Base-by-base conservation (phyloP, 2,113 vertebrate genomes). In the zebrafish (Danio rerio) region DNA sequence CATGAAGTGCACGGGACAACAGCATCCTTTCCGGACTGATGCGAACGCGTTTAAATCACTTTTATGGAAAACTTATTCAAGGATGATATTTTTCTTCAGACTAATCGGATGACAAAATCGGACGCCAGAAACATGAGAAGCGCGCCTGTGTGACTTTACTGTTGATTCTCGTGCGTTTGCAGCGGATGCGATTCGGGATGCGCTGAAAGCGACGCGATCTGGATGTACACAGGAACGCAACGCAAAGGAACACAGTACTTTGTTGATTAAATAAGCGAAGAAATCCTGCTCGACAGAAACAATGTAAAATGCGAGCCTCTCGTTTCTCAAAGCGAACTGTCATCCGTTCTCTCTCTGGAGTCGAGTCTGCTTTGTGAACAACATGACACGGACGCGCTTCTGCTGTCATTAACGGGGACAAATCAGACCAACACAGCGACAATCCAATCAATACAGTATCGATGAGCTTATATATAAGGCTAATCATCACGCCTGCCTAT, bases 371-470 rank as follows among this genome's bases (percentile, higher is more conserved):
- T 50, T 50, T 47, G 7, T 83, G 62, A 45, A 83, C 86, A 77
- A 63, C 90, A 90, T 89, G 88, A 86, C 85, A 88, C 86, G 89
- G 91, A 91, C 89, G 92, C 87, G 88, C 92, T 88, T 92, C 85
- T 82, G 80, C 90, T 89, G 92, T 92, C 91, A 86, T 87, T 91
- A 93, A 92, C 82, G 83, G 7, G 84, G 79, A 91, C 92, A 94
- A 93, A 93, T 94, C 94, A 90, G 90, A 91, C 89, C 91, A 94
- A 92, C 81, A 74, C 82, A 90, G 89, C 66, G 90, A 84, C 74
- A 90, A 90, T 88, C 83, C 56, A 86, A 94, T 97, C 95, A 89
- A 95, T 96, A 94, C 69, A 74, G 81, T 90, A 95, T 95, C 89
- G 92, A 92, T 92, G 91, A 91, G 89, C 90, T 90, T 88, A 83